Evolutionary conservation across 2,888 invertebrate genomes (phyloP).

Genomic region (Dynastes grantii): DNA sequence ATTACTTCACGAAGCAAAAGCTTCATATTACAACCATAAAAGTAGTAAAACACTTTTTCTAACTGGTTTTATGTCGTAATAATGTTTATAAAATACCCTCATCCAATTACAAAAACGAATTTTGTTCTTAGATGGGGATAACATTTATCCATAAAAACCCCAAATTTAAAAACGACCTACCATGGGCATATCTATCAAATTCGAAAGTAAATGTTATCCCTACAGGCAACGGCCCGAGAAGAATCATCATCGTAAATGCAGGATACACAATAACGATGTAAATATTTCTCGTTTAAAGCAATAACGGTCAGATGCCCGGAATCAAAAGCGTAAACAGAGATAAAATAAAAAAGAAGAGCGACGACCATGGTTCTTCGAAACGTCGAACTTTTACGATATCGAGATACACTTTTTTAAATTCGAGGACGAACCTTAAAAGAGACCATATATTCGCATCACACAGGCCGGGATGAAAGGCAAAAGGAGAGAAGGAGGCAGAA

Average conservation of each 20-base stretch:
- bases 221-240: not conserved
- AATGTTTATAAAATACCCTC: too few relatives aligned
- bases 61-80: too few relatives aligned
- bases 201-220: slow-evolving; percentile 7
- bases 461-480: not conserved
- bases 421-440: slow-evolving; percentile 12
- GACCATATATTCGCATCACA: slow-evolving; percentile 27
- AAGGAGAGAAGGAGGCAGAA: not conserved
- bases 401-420: slow-evolving; percentile 45
- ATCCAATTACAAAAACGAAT: too few relatives aligned
- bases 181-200: not conserved
- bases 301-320: slow-evolving; percentile 33
- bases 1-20: too few relatives aligned
- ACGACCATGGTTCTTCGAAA: slow-evolving; percentile 1
- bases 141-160: too few relatives aligned
- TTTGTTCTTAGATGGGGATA: too few relatives aligned
- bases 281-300: slow-evolving; percentile 34
- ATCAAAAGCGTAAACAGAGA: slow-evolving; percentile 26
- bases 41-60: too few relatives aligned
- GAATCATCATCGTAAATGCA: slow-evolving; percentile 6
- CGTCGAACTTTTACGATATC: slow-evolving; percentile 44
- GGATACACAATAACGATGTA: slow-evolving; percentile 18
- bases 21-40: too few relatives aligned
- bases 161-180: not conserved
- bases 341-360: slow-evolving; percentile 3